Evolutionary conservation across 2,888 invertebrate species (phyloP).

Genomic region (Lithophane ornitopus): DNA sequence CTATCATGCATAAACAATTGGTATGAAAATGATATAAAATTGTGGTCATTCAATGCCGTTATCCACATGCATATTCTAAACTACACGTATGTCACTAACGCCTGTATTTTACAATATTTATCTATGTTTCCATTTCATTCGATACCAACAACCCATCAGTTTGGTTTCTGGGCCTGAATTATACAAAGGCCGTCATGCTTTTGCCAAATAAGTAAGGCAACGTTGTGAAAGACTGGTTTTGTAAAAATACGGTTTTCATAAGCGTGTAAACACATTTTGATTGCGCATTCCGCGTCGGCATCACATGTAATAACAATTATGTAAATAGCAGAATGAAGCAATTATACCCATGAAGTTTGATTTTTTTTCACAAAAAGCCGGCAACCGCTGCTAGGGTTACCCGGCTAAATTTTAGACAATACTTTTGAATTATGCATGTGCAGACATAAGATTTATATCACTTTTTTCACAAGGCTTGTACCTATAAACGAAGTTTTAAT

Average conservation of each 20-base stretch:
- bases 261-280: constrained; percentile 54
- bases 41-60: background rate
- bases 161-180: constrained; percentile 17
- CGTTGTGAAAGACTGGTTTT: constrained; percentile 32
- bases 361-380: constrained; percentile 71
- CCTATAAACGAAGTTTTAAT: background rate
- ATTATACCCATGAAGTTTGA: constrained; percentile 67
- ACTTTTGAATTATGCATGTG: background rate
- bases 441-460: background rate
- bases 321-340: constrained; percentile 73
- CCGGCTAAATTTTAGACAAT: background rate
- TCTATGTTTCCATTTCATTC: constrained; percentile 7
- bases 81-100: background rate
- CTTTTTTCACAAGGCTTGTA: background rate
- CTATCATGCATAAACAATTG: constrained; percentile 18
- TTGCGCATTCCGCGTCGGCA: constrained; percentile 48
- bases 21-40: constrained; percentile 9
- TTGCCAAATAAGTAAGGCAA: constrained; percentile 34
- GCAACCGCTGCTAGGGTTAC: constrained; percentile 42
- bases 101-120: background rate
- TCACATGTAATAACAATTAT: constrained; percentile 69
- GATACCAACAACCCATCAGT: constrained; percentile 5
- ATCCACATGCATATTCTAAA: background rate
- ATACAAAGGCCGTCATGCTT: constrained; percentile 31
- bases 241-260: constrained; percentile 59